Evolutionary conservation across 2,113 vertebrate genomes (phyloP).

Genomic region (Hypocryptadius cinnamomeus): DNA sequence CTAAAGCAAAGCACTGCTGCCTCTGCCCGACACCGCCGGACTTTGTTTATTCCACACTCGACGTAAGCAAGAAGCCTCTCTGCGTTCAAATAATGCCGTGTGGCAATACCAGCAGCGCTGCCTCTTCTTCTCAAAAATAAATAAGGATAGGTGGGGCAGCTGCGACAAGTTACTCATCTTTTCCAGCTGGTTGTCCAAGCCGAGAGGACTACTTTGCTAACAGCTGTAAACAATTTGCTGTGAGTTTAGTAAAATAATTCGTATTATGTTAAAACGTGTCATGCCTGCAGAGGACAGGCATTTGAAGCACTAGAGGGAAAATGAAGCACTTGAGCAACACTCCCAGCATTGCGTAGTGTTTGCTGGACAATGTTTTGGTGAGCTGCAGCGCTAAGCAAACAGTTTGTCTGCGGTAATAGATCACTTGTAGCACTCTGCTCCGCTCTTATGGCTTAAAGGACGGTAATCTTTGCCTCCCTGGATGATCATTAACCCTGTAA

Average conservation of each 20-base stretch:
- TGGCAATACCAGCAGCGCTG: neutral
- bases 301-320: neutral
- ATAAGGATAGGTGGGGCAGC: neutral
- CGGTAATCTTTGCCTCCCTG: neutral
- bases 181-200: neutral
- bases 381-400: neutral
- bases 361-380: neutral
- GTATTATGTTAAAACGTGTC: neutral
- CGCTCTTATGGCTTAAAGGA: neutral
- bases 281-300: neutral
- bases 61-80: neutral
- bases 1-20: neutral
- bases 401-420: neutral
- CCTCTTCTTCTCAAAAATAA: neutral
- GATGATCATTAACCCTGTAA: neutral
- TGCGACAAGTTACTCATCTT: neutral
- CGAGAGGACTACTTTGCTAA: neutral
- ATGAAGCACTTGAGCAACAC: neutral
- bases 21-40: neutral
- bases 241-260: neutral
- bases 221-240: neutral
- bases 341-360: neutral
- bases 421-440: neutral
- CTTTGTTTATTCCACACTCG: accelerated
- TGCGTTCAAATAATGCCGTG: neutral